Base-by-base conservation (phyloP, 2,888 invertebrate species). In the Phalera bucephala region DNA sequence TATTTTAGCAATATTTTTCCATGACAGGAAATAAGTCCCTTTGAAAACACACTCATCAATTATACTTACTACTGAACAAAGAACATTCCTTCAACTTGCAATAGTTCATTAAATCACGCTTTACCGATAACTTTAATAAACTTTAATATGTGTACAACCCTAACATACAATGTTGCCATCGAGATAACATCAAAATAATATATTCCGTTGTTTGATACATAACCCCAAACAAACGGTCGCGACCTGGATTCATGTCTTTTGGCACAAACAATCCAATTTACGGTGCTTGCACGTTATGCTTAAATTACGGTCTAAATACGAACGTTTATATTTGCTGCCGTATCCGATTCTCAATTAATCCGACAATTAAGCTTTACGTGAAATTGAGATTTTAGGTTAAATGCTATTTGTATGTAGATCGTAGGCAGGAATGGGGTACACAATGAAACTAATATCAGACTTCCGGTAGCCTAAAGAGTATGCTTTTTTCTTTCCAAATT, bases 251-350 rank as follows among this genome's bases (percentile, higher is more conserved):
- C 33, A 28, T 35, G 33, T 49, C 36, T 42, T 36, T 27, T 27
- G 27, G 27, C 49, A 36, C 50, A 52, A 52, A 53, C 39, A 53
- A 37, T 42, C 40, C 45, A 49, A 52, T 53, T 37, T 49, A 39
- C 42, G 23, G 9, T 15, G 1, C n/a, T 20, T 10, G 39, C 12
- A 13, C 27, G 20, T 52, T 37, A 36, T 36, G 12, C 27, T 36
- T 37, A 27, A 46, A 43, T 40, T 40, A 36, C 45, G 40, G 25
- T 15, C 34, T 30, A 37, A 43, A 47, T 40, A 38, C 20, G 22
- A 27, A 38, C 31, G 38, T 33, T 41, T 32, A 30, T 37, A 41
- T 54, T 46, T 35, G 44, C 28, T 37, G 41, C 39, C 27, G 27
- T 36, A 54, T 14, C 40, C 39, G 31, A 41, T 47, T 31, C 40